phyloP scores from a whole-genome alignment of 2,797 vertebrate species.

The Triplophysa yarkandensis region DNA sequence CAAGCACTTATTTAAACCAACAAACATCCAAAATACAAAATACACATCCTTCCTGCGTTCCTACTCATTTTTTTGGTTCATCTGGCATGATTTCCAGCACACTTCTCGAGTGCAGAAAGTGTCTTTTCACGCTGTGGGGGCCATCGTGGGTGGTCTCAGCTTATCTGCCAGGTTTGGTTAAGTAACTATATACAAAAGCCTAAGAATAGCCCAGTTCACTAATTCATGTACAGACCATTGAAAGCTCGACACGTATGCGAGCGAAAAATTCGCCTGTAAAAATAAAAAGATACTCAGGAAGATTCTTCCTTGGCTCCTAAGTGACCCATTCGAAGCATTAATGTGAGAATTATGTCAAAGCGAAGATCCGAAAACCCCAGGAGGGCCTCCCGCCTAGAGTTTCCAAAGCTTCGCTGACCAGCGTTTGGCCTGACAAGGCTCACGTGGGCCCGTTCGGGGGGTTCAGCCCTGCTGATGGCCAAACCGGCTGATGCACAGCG shows the following conservation, averaged over 20 bases:
- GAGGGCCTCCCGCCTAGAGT: slow-evolving; percentile 7
- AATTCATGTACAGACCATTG: slow-evolving; percentile 30
- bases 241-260: slow-evolving; percentile 11
- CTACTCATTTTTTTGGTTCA: slow-evolving; percentile 36
- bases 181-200: slow-evolving; percentile 43
- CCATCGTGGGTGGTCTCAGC: slow-evolving; percentile 49
- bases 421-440: slow-evolving; percentile 14
- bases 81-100: slow-evolving; percentile 29
- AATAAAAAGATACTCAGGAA: slow-evolving; percentile 6
- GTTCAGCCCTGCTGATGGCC: slow-evolving; percentile 14
- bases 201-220: slow-evolving; percentile 33
- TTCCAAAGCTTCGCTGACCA: slow-evolving; percentile 34
- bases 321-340: slow-evolving; percentile 39
- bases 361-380: slow-evolving; percentile 49
- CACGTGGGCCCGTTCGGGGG: slow-evolving; percentile 21
- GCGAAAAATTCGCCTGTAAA: slow-evolving; percentile 3
- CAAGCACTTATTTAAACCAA: slow-evolving; percentile 34
- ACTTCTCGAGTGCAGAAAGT: slow-evolving; percentile 10
- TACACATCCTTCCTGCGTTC: slow-evolving; percentile 20
- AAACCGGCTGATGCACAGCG: slow-evolving; percentile 8
- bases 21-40: slow-evolving; percentile 27
- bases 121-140: slow-evolving; percentile 33
- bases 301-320: slow-evolving; percentile 21
- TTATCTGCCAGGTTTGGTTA: slow-evolving; percentile 45
- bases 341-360: slow-evolving; percentile 66